phyloP scores from a whole-genome alignment of 2,888 invertebrate genomes.

The Callimorpha dominula region DNA sequence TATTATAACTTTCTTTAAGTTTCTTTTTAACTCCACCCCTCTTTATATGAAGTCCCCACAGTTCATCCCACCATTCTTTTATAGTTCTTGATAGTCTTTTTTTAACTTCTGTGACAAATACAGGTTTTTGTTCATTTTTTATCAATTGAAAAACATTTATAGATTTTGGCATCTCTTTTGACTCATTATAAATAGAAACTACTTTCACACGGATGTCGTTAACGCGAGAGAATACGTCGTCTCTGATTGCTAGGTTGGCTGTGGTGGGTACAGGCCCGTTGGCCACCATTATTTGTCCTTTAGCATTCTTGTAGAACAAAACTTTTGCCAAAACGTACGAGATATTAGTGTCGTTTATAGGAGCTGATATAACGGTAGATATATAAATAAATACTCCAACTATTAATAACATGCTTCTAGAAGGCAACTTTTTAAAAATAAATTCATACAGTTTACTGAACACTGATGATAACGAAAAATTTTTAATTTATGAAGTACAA shows the following conservation, averaged over 20 bases:
- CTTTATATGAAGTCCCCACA: slow-evolving; percentile 1
- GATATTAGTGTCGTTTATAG: neutral
- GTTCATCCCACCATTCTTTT: neutral
- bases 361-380: neutral
- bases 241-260: slow-evolving; percentile 3
- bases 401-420: slow-evolving; percentile 18
- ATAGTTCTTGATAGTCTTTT: slow-evolving; percentile 9
- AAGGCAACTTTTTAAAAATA: slow-evolving; percentile 4
- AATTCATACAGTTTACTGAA: neutral
- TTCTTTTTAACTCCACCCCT: neutral
- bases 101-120: slow-evolving; percentile 20
- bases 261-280: slow-evolving; percentile 7
- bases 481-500: neutral
- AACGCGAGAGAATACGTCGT: slow-evolving; percentile 5
- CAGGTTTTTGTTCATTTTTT: neutral
- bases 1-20: neutral
- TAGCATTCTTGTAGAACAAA: slow-evolving; percentile 31
- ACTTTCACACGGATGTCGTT: slow-evolving; percentile 5
- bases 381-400: slow-evolving; percentile 14
- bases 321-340: slow-evolving; percentile 24
- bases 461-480: neutral
- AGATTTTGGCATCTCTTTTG: neutral
- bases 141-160: slow-evolving; percentile 6
- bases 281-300: slow-evolving; percentile 16
- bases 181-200: slow-evolving; percentile 14